Evolutionary conservation across 2,888 invertebrate species (phyloP).

Genomic region (Pyrochroa serraticornis): DNA sequence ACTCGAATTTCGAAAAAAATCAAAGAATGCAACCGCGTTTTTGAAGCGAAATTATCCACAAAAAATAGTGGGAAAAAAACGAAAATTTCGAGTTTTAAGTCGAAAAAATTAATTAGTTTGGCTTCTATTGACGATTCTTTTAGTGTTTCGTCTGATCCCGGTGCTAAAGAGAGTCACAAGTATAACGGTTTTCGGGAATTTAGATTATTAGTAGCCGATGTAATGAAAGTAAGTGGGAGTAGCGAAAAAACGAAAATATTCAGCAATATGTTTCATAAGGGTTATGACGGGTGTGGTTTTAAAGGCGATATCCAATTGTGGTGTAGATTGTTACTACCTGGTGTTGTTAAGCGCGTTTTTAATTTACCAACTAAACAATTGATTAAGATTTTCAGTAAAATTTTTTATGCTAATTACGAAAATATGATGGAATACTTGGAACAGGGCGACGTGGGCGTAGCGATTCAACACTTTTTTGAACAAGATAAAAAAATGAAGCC

Average conservation of each 20-base stretch:
- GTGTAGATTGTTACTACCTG: slow-evolving; percentile 84
- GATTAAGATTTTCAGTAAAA: slow-evolving; percentile 83
- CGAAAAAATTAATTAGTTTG: not conserved
- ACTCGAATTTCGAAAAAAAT: slow-evolving; percentile 68
- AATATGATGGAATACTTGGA: slow-evolving; percentile 87
- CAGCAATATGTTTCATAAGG: slow-evolving; percentile 69
- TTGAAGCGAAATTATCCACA: slow-evolving; percentile 43
- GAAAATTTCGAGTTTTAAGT: slow-evolving; percentile 16
- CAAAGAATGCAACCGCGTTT: slow-evolving; percentile 66
- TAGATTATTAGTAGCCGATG: slow-evolving; percentile 76
- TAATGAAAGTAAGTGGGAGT: slow-evolving; percentile 80
- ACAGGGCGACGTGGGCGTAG: slow-evolving; percentile 86
- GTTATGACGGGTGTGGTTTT: slow-evolving; percentile 67
- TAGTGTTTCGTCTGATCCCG: not conserved
- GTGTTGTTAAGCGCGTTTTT: slow-evolving; percentile 82
- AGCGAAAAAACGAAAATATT: slow-evolving; percentile 79
- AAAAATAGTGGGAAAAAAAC: slow-evolving; percentile 10
- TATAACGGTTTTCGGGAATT: slow-evolving; percentile 82
- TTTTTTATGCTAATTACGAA: slow-evolving; percentile 75
- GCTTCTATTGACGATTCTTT: not conserved
- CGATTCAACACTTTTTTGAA: slow-evolving; percentile 78
- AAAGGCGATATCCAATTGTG: slow-evolving; percentile 79
- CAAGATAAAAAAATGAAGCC: slow-evolving; percentile 67
- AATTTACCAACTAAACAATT: slow-evolving; percentile 93
- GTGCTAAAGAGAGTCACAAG: slow-evolving; percentile 45